Conservation (phyloP, 2,888 invertebrate genomes). For the Esperia sulphurella region DNA sequence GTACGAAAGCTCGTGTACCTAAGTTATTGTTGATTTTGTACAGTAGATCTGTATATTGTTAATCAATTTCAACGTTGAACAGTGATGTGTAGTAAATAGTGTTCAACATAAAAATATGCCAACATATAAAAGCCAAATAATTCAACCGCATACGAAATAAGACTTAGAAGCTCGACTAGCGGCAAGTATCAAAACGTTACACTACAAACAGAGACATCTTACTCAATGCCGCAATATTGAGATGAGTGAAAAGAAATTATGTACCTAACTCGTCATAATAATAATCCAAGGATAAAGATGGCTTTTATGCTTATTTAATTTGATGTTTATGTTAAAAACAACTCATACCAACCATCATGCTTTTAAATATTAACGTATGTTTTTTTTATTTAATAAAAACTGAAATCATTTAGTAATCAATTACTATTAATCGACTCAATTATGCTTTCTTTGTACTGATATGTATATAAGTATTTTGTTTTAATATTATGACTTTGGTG, state of each 20-base stretch:
- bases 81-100: background rate
- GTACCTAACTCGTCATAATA: background rate
- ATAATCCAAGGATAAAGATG: no score
- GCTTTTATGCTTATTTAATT: no score
- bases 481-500: slow-evolving; percentile 77
- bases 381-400: background rate
- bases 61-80: background rate
- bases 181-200: slow-evolving; percentile 22
- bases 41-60: background rate
- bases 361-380: background rate
- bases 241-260: background rate
- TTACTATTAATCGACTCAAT: slow-evolving; percentile 31
- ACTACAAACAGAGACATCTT: slow-evolving; percentile 16
- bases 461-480: slow-evolving; percentile 50
- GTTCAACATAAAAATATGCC: background rate
- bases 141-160: slow-evolving; percentile 29
- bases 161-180: slow-evolving; percentile 56
- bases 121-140: slow-evolving; percentile 8
- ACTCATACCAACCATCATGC: no score
- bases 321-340: no score
- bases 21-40: background rate
- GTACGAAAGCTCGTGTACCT: background rate
- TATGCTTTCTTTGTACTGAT: slow-evolving; percentile 75
- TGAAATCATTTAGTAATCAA: background rate
- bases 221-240: slow-evolving; percentile 13